Base-by-base conservation (phyloP, 2,797 vertebrate species). In the Gambusia yucatana region DNA sequence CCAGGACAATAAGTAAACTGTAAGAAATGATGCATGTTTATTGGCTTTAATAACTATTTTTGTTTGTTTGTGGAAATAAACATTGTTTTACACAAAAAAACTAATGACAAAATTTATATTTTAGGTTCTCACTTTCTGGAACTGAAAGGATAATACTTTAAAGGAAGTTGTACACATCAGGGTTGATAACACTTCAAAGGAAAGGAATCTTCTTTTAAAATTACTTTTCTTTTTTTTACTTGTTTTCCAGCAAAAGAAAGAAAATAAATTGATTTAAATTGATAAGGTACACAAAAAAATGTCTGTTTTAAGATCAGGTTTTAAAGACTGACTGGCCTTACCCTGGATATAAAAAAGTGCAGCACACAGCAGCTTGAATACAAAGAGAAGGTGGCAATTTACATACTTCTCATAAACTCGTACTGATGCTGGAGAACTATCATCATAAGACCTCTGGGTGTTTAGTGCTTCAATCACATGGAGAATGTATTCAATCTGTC, bases 1-100 rank as follows among this genome's bases (percentile, higher is more conserved):
- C 77, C 86, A 91, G 86, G 83, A 95, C 85, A 80, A 87, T 93
- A 88, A n/a, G 33, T 46, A 75, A 83, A 90, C 83, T 82, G 81
- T 30, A 89, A 84, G 39, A 79, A 87, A 81, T 80, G 77, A 83
- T 91, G 83, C 82, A 71, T 86, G 87, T 70, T 76, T 77, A 78
- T 20, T 69, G 76, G 85, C 77, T 50, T 83, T 89, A 33, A 87
- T 69, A 20, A 67, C 81, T 74, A 73, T 3, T 17, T 50, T 22
- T 69, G 4, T 48, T 84, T 44, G 33, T 78, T 77, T 41, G 71
- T 48, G 73, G 77, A 86, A 84, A 80, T 61, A 74, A 89, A 73
- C 43, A 61, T 72, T 77, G 72, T 79, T 80, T 77, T 77, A 84
- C 57, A 79, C 73, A 81, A 43, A 14, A 39, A 14, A 46, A 6